Evolutionary conservation across 2,888 invertebrate species (phyloP), one percentile per base, ranked within the genome.

Genomic region (Lacanobia oleracea): DNA sequence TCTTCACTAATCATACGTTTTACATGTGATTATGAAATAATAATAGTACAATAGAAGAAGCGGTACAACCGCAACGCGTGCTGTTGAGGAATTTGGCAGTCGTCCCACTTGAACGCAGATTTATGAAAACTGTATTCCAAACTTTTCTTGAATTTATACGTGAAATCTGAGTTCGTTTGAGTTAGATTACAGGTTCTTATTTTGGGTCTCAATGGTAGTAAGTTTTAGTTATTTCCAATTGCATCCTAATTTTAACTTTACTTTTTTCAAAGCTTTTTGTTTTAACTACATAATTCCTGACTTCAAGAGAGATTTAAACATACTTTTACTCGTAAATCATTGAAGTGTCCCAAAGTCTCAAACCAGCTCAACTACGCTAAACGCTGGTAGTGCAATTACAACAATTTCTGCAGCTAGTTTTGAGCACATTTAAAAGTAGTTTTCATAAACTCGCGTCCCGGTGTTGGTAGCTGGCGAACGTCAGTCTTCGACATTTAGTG

Each of bases 401-500:
- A 27, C 50, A 53, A 66, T 51, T 40, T n/a, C 18, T 33, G 45
- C 68, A 69, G 40, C 45, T 61, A 56, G 54, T 75, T 81, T 53
- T 68, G 12, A 63, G 64, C 43, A 61, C 72, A 72, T 72, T 69
- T 67, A 72, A 50, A 73, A 80, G 63, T 78, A 81, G 80, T 79
- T 81, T 81, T 82, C 85, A 79, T 81, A 84, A 81, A 83, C 77
- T 72, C 77, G 77, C 77, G 61, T 79, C 77, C 64, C 70, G 37
- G 48, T 66, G 56, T 59, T 72, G 64, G 72, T 72, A 72, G 77
- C 84, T 73, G 75, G 83, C 81, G 64, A 85, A 77, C 83, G 81
- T 87, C 84, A 83, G 79, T 70, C 82, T 87, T 87, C 87, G 88
- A 91, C 89, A 87, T 92, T 91, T 90, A 91, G 83, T 91, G 86